Conservation (phyloP, 2,797 vertebrate genomes). For the Falco rusticolus region DNA sequence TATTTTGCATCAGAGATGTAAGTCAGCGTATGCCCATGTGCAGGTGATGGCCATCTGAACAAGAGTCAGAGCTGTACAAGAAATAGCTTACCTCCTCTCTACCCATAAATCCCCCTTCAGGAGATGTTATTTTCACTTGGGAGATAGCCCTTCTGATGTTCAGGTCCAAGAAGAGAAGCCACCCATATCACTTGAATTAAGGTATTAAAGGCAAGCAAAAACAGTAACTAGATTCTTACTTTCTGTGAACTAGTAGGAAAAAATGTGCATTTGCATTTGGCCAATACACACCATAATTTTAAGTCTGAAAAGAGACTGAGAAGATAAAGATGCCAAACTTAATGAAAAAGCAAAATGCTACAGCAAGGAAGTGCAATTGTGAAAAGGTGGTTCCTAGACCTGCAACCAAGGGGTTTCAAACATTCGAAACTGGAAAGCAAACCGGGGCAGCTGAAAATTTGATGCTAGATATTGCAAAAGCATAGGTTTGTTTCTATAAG, state of each 20-base stretch:
- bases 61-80: background rate
- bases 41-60: conserved; percentile 64
- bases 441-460: background rate
- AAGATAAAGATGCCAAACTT: accelerated
- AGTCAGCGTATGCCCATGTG: background rate
- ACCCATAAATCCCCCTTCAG: conserved; percentile 6
- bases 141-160: background rate
- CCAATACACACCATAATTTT: background rate
- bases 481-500: conserved; percentile 2
- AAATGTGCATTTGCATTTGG: background rate
- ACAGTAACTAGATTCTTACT: background rate
- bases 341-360: background rate
- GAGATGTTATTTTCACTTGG: background rate
- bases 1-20: conserved; percentile 60
- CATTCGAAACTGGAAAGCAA: conserved; percentile 57
- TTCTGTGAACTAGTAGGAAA: background rate
- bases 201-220: background rate
- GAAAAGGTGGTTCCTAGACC: conserved; percentile 46
- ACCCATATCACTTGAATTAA: background rate
- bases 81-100: background rate
- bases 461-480: background rate
- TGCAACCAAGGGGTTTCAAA: conserved; percentile 34
- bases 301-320: background rate
- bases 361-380: background rate
- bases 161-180: background rate